phyloP scores from a whole-genome alignment of 2,797 vertebrate species.

The Parotocinclus haroldoi region DNA sequence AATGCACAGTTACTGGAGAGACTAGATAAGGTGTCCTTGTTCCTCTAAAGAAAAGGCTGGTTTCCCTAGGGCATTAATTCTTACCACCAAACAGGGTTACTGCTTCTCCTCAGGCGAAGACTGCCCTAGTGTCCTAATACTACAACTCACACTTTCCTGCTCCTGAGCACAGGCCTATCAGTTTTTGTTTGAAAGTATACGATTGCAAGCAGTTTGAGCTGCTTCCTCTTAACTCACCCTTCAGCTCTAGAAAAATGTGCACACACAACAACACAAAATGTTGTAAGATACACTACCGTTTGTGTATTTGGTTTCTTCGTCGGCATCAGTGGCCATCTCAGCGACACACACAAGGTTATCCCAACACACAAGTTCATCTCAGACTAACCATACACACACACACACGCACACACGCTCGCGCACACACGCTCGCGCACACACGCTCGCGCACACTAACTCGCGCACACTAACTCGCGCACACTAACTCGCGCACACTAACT shows the following conservation, averaged over 20 bases:
- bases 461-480: too few relatives aligned
- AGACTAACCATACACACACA: too few relatives aligned
- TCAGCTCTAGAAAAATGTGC: background rate
- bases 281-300: too few relatives aligned
- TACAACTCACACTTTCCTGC: slow-evolving; percentile 19
- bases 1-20: slow-evolving; percentile 52
- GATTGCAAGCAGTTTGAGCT: background rate
- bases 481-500: too few relatives aligned
- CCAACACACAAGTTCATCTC: background rate
- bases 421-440: too few relatives aligned
- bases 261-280: too few relatives aligned
- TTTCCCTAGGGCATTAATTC: slow-evolving; percentile 45
- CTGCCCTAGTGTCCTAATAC: slow-evolving; percentile 55
- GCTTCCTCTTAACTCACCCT: background rate
- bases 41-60: slow-evolving; percentile 47
- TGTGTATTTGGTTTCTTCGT: background rate
- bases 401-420: too few relatives aligned
- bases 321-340: too few relatives aligned
- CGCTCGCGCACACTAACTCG: too few relatives aligned
- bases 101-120: slow-evolving; percentile 48
- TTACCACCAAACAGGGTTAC: slow-evolving; percentile 52
- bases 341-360: too few relatives aligned
- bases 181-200: slow-evolving; percentile 23
- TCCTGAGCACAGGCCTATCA: slow-evolving; percentile 14
- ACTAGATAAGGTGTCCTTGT: slow-evolving; percentile 50